These are phyloP conservation scores for Ernsta delagoae DNA, from an alignment of 2,888 invertebrate species.

Conservation along the genomic window DNA sequence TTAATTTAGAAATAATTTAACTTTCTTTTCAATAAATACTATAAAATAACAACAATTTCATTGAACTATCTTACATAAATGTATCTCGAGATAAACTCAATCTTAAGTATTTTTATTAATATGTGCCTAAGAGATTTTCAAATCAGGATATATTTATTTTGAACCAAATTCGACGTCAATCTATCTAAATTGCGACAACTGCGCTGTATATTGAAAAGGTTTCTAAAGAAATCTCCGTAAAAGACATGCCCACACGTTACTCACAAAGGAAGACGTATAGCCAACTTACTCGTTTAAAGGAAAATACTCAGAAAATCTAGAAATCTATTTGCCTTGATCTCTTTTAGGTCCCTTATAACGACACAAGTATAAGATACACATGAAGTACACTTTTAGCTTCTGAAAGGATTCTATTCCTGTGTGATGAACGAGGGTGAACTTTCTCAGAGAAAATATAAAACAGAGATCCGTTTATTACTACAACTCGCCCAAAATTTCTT, in stretches of 20 bases:
- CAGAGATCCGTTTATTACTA: too few relatives aligned
- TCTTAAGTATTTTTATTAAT: too few relatives aligned
- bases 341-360: neutral
- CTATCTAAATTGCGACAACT: neutral
- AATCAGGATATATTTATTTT: neutral
- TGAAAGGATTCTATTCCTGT: neutral
- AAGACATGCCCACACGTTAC: neutral
- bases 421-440: neutral
- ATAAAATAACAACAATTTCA: too few relatives aligned
- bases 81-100: too few relatives aligned
- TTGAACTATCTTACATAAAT: too few relatives aligned
- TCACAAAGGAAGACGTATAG: neutral
- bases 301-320: neutral
- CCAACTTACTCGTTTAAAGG: neutral
- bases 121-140: too few relatives aligned
- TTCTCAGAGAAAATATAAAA: neutral
- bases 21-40: too few relatives aligned
- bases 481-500: too few relatives aligned
- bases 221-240: conserved; percentile 2
- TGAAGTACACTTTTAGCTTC: neutral
- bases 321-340: neutral
- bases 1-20: too few relatives aligned
- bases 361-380: neutral
- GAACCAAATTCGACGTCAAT: neutral
- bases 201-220: neutral